Conservation (phyloP, 2,797 vertebrate genomes). For the Rhabdomys pumilio region DNA sequence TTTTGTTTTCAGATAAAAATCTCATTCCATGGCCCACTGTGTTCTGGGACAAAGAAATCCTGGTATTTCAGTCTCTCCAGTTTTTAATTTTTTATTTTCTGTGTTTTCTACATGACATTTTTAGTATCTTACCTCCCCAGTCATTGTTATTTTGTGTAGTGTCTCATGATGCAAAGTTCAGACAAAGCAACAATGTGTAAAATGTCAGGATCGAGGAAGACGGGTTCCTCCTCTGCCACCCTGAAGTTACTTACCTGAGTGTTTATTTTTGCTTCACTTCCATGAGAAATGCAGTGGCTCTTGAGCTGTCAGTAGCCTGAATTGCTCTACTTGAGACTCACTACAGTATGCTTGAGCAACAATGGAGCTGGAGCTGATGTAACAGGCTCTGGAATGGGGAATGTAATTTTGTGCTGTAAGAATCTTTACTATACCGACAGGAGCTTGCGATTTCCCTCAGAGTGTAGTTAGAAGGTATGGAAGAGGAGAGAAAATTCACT, state of each 20-base stretch:
- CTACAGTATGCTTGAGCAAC: not conserved
- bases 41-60: not conserved
- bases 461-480: not conserved
- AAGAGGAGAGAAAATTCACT: not conserved
- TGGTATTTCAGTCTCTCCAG: not conserved
- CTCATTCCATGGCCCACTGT: not conserved
- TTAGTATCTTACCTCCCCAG: not conserved
- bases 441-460: not conserved
- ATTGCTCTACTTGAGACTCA: not conserved
- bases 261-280: slow-evolving; percentile 30
- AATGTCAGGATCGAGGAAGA: not conserved
- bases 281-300: not conserved
- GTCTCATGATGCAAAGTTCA: not conserved
- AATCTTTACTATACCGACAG: not conserved
- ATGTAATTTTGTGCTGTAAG: not conserved
- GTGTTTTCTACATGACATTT: not conserved
- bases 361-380: not conserved
- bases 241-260: not conserved
- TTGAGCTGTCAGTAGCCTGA: not conserved
- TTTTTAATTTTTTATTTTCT: not conserved
- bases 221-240: not conserved
- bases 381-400: not conserved
- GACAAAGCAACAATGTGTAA: not conserved
- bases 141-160: not conserved
- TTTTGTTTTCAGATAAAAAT: not conserved